Evolutionary conservation across 2,797 vertebrate species (phyloP), one percentile per base, ranked within the genome.

Genomic region (Melanotaenia maccullochi): DNA sequence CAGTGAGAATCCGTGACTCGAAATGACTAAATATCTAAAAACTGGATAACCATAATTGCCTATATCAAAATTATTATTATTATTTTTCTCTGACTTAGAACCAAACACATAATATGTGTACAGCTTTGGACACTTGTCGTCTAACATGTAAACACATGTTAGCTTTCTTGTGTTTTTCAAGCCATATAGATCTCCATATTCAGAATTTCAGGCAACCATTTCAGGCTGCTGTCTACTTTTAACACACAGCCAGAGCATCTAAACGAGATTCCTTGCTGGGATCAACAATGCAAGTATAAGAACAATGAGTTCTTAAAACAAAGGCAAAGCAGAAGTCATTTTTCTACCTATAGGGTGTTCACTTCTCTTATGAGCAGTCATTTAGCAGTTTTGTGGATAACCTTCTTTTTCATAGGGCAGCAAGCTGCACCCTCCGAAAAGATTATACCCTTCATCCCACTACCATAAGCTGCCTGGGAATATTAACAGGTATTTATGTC

Each of bases 11-110:
- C 60, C 47, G 14, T 14, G 1, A 42, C 47, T 38, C 59, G 60
- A 47, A 69, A 79, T 67, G 25, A 78, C 42, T 59, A 22, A 58
- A 74, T 54, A 49, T 4, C 2, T 3, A 56, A 68, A 35, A 64
- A 47, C 12, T 63, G 9, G 16, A 35, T 22, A 54, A 12, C n/a
- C 16, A 13, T 1, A 33, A 36, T 5, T 47, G 9, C 16, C 38
- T 33, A 38, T n/a, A 64, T 3, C 7, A 42, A 61, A 28, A 18
- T 24, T 3, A 51, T 30, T n/a, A 66, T 16, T 25, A 12, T 38
- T 35, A 35, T 35, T 16, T 40, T 35, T 18, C 3, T 6, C 25
- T 40, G 18, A 65, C 79, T 35, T 28, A 9, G 42, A 65, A 16
- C 25, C 40, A 44, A 44, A 44, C 16, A 16, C 5, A 18, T 44